Conservation (phyloP, 64 coral and sea anemone genomes). For the Exaiptasia diaphana region DNA sequence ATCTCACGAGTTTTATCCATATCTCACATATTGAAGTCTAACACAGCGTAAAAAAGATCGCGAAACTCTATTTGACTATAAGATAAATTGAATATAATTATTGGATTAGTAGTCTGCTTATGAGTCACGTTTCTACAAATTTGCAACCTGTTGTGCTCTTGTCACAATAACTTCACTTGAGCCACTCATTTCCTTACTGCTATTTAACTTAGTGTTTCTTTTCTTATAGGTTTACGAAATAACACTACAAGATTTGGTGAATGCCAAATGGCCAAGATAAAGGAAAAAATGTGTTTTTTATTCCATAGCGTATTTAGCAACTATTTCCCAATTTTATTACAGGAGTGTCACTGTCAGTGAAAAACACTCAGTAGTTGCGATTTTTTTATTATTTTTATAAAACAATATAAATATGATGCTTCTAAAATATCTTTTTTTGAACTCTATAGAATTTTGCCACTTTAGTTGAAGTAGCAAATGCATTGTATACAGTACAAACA, state of each 20-base stretch:
- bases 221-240: neutral
- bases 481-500: no score
- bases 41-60: neutral
- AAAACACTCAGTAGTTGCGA: no score
- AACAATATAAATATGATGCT: no score
- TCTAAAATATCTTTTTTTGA: no score
- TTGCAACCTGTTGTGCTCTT: neutral
- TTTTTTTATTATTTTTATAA: no score
- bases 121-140: neutral
- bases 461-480: no score
- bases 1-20: no score
- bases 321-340: no score
- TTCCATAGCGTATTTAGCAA: no score
- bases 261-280: neutral
- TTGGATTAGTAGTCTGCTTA: neutral
- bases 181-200: no score
- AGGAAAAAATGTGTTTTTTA: neutral
- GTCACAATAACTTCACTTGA: neutral
- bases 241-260: neutral
- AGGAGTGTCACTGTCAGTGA: no score
- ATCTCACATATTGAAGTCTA: neutral
- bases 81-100: neutral
- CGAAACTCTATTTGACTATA: neutral
- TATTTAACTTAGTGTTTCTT: neutral
- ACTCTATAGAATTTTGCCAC: no score